These are phyloP conservation scores for Coregonus clupeaformis DNA, from an alignment of 2,113 vertebrate genomes.

Conservation along the genomic window DNA sequence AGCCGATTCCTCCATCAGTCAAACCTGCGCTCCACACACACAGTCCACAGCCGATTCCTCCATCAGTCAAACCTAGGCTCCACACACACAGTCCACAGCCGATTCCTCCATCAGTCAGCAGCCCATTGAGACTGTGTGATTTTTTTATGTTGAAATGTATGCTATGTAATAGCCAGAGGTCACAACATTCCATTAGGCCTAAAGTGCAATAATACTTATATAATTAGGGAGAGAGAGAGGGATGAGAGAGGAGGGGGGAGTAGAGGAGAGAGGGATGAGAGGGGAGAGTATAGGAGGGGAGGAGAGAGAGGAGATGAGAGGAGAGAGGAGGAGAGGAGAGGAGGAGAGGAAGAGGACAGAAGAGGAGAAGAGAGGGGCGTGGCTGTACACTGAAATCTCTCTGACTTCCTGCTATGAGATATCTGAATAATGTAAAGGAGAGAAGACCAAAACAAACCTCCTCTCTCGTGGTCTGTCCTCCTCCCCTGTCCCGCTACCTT, in stretches of 20 bases:
- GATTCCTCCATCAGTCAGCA: too few species aligned
- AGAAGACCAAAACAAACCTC: conserved; percentile 49
- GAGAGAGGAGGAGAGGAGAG: conserved; percentile 5
- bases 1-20: neutral
- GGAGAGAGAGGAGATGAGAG: neutral
- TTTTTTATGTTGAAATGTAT: conserved; percentile 46
- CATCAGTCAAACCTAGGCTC: too few species aligned
- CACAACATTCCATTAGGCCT: conserved; percentile 49
- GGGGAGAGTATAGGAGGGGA: neutral
- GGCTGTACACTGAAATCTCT: conserved; percentile 38
- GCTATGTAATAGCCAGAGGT: conserved; percentile 41
- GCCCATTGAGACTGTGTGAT: conserved; percentile 24
- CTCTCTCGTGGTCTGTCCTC: neutral
- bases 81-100: too few species aligned
- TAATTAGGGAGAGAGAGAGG: neutral
- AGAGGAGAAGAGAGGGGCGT: conserved; percentile 12
- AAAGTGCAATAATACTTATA: conserved; percentile 38
- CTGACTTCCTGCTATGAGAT: conserved; percentile 44
- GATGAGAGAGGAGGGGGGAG: neutral
- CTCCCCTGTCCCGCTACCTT: neutral
- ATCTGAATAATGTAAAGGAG: conserved; percentile 64
- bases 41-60: too few species aligned
- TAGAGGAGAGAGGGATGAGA: neutral
- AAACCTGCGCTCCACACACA: neutral
- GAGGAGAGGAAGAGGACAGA: neutral